A percentile compares a stretch with the other conserved stretches of the same genome.
Conservation (phyloP, 2,888 invertebrate genomes). For the Tanypteryx hageni region DNA sequence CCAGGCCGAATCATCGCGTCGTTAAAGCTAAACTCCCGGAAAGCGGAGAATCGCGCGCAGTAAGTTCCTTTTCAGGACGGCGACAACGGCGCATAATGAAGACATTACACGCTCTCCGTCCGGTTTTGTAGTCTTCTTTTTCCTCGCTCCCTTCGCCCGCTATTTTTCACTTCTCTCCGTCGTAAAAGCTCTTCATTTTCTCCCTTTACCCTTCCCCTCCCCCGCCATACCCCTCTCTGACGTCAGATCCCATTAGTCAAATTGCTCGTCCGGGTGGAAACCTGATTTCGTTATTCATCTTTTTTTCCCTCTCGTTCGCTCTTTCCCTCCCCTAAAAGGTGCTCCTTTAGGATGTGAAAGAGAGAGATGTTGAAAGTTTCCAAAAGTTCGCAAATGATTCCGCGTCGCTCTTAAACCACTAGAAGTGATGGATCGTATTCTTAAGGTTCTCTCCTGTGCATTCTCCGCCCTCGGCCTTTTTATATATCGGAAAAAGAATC, state of each 20-base stretch:
- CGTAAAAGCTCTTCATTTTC: slow-evolving; percentile 11
- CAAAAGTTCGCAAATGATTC: background rate
- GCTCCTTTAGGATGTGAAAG: too few species aligned
- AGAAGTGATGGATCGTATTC: too few species aligned
- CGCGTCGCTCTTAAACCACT: background rate
- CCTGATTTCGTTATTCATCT: slow-evolving; percentile 23
- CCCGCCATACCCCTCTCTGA: background rate
- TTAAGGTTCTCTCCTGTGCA: too few species aligned
- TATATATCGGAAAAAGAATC: too few species aligned
- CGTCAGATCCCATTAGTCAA: slow-evolving; percentile 5
- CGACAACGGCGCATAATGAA: background rate
- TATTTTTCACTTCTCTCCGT: slow-evolving; percentile 2
- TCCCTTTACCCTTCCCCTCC: background rate
- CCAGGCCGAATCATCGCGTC: background rate
- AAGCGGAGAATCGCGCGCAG: background rate
- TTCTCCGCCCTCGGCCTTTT: too few species aligned
- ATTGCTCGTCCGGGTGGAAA: slow-evolving; percentile 36
- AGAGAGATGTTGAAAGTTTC: background rate
- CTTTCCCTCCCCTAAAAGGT: background rate
- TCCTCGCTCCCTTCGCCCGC: background rate
- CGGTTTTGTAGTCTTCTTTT: background rate
- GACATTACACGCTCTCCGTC: background rate
- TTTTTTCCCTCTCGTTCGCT: background rate
- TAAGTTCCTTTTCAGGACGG: background rate
- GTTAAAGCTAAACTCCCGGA: background rate